These are phyloP conservation scores for Phlogophora meticulosa DNA, from an alignment of 2,888 invertebrate genomes.

Conservation along the genomic window DNA sequence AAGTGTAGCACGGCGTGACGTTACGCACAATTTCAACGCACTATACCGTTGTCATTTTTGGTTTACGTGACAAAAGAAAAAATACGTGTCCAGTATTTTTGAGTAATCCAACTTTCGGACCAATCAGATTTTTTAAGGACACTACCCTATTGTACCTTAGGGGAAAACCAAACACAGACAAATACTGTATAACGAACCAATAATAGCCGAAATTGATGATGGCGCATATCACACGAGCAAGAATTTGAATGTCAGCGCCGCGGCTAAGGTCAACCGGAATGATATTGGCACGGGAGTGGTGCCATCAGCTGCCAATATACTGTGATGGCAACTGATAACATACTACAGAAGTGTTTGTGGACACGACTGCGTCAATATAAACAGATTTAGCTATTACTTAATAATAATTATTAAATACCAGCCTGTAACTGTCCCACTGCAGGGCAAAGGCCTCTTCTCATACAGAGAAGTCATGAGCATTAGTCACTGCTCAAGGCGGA, in stretches of 20 bases:
- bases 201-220: constrained; percentile 47
- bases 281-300: constrained; percentile 39
- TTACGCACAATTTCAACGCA: no score
- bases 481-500: no score
- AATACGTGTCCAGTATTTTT: no score
- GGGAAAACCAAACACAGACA: not conserved
- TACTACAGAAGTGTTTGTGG: constrained; percentile 14
- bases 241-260: constrained; percentile 60
- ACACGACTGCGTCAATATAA: constrained; percentile 1
- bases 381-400: constrained; percentile 19
- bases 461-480: no score
- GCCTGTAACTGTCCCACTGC: no score
- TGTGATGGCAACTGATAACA: constrained; percentile 32
- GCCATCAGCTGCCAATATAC: constrained; percentile 48
- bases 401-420: not conserved
- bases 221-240: constrained; percentile 16
- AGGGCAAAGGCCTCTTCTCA: no score
- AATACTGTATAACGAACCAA: constrained; percentile 1
- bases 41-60: no score
- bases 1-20: no score
- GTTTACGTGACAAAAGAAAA: no score
- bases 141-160: no score
- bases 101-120: no score
- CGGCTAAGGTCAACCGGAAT: constrained; percentile 52
- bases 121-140: no score